phyloP scores from a whole-genome alignment of 2,888 invertebrate genomes.

The Lycia hirtaria region DNA sequence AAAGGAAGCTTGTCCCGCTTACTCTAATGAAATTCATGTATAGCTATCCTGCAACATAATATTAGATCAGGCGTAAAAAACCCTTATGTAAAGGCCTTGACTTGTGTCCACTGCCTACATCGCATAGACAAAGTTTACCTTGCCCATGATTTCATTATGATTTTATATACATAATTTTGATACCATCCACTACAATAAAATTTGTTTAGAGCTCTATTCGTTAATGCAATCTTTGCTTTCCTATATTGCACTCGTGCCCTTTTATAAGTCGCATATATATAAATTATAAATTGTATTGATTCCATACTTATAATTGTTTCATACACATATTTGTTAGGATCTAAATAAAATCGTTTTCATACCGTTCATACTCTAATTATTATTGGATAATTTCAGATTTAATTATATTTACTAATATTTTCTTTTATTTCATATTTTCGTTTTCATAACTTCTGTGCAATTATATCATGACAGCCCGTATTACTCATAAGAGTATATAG shows the following conservation, averaged over 20 bases:
- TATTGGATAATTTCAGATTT: too few species aligned
- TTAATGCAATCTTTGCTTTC: background rate
- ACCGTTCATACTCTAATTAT: too few species aligned
- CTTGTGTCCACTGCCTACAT: slow-evolving; percentile 65
- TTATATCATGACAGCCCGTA: slow-evolving; percentile 5
- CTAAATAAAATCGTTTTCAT: too few species aligned
- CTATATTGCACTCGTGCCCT: background rate
- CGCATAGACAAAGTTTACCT: slow-evolving; percentile 25
- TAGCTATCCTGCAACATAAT: background rate
- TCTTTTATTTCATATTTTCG: background rate
- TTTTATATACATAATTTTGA: background rate
- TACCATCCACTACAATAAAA: background rate
- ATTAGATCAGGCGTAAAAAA: background rate
- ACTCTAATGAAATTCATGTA: background rate
- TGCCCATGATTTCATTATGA: slow-evolving; percentile 11
- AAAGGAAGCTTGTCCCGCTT: background rate
- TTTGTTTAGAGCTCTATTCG: background rate
- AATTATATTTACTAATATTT: too few species aligned
- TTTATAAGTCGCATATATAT: background rate
- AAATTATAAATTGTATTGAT: too few species aligned
- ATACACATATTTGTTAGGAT: background rate
- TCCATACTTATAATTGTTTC: background rate
- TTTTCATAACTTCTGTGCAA: background rate
- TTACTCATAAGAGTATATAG: background rate
- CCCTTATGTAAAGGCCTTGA: slow-evolving; percentile 40